Evolutionary conservation across 30 jellyfish, hydroid and myxozoan species (phyloP).

Genomic region (Hydractinia echinata): DNA sequence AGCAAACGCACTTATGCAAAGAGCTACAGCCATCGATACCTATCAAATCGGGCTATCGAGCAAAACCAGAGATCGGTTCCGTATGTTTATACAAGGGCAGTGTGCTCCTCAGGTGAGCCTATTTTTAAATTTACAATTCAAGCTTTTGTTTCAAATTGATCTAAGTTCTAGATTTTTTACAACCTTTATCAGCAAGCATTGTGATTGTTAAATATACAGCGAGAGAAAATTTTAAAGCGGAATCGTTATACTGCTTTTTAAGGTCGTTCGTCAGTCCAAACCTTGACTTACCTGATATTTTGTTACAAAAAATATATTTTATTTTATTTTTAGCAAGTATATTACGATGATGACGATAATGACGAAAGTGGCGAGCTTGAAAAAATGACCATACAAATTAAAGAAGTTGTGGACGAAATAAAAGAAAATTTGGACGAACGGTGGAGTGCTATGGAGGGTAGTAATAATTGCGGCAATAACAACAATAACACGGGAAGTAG

Average conservation of each 20-base stretch:
- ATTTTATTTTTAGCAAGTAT: conserved; percentile 37
- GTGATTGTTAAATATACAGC: too few relatives aligned
- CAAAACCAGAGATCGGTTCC: conserved; percentile 41
- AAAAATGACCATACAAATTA: conserved; percentile 86
- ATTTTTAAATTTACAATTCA: not conserved
- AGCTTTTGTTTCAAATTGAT: too few relatives aligned
- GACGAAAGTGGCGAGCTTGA: conserved; percentile 78
- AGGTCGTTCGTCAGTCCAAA: too few relatives aligned
- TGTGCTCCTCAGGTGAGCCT: conserved; percentile 82
- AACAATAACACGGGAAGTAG: not conserved
- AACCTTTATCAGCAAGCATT: too few relatives aligned
- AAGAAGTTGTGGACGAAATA: conserved; percentile 88
- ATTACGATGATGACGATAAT: conserved; percentile 87
- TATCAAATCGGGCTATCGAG: conserved; percentile 48
- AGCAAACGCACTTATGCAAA: conserved; percentile 93
- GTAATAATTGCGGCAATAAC: not conserved
- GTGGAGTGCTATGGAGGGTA: not conserved
- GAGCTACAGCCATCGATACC: conserved; percentile 61
- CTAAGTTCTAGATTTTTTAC: too few relatives aligned
- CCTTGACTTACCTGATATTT: too few relatives aligned
- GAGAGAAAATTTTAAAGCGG: too few relatives aligned
- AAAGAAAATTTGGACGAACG: conserved; percentile 44
- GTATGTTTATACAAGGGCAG: conserved; percentile 43
- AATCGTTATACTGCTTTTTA: too few relatives aligned
- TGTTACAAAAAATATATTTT: not conserved